Evolutionary conservation across 2,113 vertebrate genomes (phyloP).

Genomic region (Ctenodactylus gundi): DNA sequence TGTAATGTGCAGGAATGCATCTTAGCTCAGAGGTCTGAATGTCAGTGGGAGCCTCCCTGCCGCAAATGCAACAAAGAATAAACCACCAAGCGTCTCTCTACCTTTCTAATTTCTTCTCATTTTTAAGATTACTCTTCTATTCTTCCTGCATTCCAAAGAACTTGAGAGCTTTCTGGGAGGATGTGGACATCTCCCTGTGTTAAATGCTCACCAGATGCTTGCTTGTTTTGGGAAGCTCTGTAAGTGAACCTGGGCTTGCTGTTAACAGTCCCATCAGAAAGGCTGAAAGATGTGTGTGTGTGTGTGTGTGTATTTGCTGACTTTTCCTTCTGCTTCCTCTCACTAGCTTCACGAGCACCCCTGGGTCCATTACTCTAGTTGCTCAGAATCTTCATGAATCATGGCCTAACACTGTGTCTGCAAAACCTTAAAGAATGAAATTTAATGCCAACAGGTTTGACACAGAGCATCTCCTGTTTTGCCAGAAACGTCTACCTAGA

Average conservation of each 20-base stretch:
- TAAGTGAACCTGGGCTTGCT: slow-evolving; percentile 30
- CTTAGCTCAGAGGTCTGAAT: slow-evolving; percentile 56
- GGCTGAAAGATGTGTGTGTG: not conserved
- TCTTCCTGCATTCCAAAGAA: slow-evolving; percentile 48
- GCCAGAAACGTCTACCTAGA: not conserved
- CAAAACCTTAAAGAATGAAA: not conserved
- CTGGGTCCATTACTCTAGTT: not conserved
- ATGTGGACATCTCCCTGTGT: slow-evolving; percentile 22
- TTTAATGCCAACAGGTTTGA: not conserved
- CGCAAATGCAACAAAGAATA: slow-evolving; percentile 53
- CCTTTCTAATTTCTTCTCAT: slow-evolving; percentile 48
- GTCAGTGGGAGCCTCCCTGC: not conserved
- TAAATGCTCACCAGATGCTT: slow-evolving; percentile 59
- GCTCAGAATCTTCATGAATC: not conserved
- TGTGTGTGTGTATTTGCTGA: not conserved
- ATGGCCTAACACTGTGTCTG: not conserved
- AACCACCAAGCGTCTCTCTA: slow-evolving; percentile 15
- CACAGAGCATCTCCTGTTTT: not conserved
- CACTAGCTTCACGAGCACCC: not conserved
- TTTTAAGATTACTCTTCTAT: slow-evolving; percentile 24
- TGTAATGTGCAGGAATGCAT: slow-evolving; percentile 71
- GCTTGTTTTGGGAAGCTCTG: not conserved
- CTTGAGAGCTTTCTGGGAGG: slow-evolving; percentile 20
- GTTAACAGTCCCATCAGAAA: not conserved
- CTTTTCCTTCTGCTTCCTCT: not conserved